Evolutionary conservation across 1,140 invertebrate genomes (phyloP), one percentile per base, ranked within the genome.

Genomic region (Dendroctonus ponderosae): DNA sequence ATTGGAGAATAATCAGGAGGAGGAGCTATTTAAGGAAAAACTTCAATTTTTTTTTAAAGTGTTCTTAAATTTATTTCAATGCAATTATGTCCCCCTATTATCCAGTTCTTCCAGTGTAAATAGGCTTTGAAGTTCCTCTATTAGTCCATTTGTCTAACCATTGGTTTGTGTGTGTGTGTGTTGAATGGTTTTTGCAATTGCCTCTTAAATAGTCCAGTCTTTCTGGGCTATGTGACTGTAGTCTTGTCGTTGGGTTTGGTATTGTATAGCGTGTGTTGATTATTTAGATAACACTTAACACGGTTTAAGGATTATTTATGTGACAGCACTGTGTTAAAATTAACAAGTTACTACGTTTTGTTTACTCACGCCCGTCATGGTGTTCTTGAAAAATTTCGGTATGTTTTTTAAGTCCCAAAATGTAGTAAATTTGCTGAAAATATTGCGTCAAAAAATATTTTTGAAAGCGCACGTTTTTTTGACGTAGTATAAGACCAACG

Each of bases 281-380:
- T 57, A 58, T 68, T 64, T 68, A 64, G 9, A 43, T 67, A 67
- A 67, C 66, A 67, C 56, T 65, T 67, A 67, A 67, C 66, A 67
- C 48, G 42, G 54, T 62, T 62, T 54, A 14, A 43, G 14, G 38
- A 66, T 66, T 53, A 52, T 56, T 66, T 66, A 53, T 62, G 43
- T 66, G 64, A 66, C 48, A 40, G 64, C 56, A 59, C 48, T 41
- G 59, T 67, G 58, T 62, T 49, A 56, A 62, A 67, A 67, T 67
- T 67, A 67, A 67, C 66, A 61, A 38, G 58, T 62, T 56, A 62
- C 59, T 54, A 62, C 51, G 59, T 67, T 62, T 67, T 62, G 66
- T 67, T 67, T 62, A 58, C 48, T 39, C 37, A n/a, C 9, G 49
- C 11, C n/a, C 12, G n/a, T 52, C 7, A 8, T 5, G 11, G 8